Conservation (phyloP, 2,888 invertebrate genomes). For the Ochropleura leucogaster region DNA sequence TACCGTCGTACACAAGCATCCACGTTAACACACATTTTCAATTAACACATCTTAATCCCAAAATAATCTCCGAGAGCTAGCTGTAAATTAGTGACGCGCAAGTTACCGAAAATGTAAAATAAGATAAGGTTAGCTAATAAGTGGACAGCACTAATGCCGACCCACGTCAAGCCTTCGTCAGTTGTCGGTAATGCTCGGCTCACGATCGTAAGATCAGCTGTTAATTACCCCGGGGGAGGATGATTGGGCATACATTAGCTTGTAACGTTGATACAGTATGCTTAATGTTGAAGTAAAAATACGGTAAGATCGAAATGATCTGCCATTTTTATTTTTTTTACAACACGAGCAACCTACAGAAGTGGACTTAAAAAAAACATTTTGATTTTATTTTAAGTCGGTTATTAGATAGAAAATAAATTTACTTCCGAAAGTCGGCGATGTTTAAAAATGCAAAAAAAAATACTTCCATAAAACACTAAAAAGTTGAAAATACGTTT, state of each 20-base stretch:
- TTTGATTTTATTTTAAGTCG: too few species aligned
- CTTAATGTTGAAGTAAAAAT: not conserved
- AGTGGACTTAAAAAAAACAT: too few species aligned
- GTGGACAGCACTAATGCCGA: constrained; percentile 51
- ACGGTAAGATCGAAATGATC: not conserved
- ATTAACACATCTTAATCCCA: constrained; percentile 17
- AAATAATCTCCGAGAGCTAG: constrained; percentile 24
- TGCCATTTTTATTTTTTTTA: too few species aligned
- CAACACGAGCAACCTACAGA: too few species aligned
- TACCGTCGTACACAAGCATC: not conserved
- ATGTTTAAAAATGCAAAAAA: too few species aligned
- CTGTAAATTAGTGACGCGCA: constrained; percentile 44
- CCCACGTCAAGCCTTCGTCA: constrained; percentile 67
- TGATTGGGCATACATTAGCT: constrained; percentile 33
- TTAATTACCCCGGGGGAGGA: constrained; percentile 55
- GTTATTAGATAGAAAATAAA: too few species aligned
- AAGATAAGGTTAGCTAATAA: constrained; percentile 53
- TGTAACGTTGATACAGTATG: not conserved
- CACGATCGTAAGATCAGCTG: constrained; percentile 62
- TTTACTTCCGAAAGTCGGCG: too few species aligned
- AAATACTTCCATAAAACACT: too few species aligned
- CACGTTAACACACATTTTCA: constrained; percentile 33
- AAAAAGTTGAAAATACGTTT: too few species aligned
- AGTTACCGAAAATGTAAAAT: constrained; percentile 53
- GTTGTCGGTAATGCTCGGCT: constrained; percentile 39